Evolutionary conservation across 2,888 invertebrate species (phyloP), one percentile per base, ranked within the genome.

Genomic region (Lasioglossum villosulum): DNA sequence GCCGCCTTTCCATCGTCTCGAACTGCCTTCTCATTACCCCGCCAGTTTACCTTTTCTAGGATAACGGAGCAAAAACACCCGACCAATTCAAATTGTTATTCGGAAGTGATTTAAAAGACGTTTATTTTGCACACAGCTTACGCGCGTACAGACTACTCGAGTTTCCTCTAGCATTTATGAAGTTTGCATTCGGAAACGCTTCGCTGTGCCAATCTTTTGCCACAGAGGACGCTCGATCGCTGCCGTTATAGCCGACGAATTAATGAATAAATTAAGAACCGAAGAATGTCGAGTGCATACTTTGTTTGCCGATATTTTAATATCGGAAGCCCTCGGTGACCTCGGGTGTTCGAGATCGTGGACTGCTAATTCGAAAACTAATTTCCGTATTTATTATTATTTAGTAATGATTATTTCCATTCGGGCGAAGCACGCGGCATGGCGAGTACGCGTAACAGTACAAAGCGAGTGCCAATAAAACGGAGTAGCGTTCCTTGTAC

Each of bases 391-490:
- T n/a, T n/a, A n/a, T n/a, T n/a, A n/a, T n/a, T n/a, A n/a, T n/a
- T n/a, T n/a, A n/a, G n/a, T n/a, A n/a, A n/a, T n/a, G n/a, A n/a
- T n/a, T n/a, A n/a, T n/a, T n/a, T n/a, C n/a, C n/a, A n/a, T n/a
- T n/a, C n/a, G n/a, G n/a, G n/a, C n/a, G n/a, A n/a, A n/a, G n/a
- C n/a, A n/a, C n/a, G n/a, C n/a, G n/a, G n/a, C n/a, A n/a, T n/a
- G 68, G 10, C 68, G 34, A 66, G 34, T 66, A 66, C 66, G 66
- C 34, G 30, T 76, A 45, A n/a, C 23, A 48, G 63, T 66, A 34
- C 66, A 72, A 76, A 68, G 76, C 83, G 45, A 77, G 59, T 74
- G 68, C 72, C 77, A 59, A 83, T 83, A 83, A 83, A 83, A 73
- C 4, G 39, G 73, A 74, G 77, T 77, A 74, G 73, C 66, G 68